phyloP scores from a whole-genome alignment of 2,797 vertebrate genomes.

The Brachyrhaphis roseni region DNA sequence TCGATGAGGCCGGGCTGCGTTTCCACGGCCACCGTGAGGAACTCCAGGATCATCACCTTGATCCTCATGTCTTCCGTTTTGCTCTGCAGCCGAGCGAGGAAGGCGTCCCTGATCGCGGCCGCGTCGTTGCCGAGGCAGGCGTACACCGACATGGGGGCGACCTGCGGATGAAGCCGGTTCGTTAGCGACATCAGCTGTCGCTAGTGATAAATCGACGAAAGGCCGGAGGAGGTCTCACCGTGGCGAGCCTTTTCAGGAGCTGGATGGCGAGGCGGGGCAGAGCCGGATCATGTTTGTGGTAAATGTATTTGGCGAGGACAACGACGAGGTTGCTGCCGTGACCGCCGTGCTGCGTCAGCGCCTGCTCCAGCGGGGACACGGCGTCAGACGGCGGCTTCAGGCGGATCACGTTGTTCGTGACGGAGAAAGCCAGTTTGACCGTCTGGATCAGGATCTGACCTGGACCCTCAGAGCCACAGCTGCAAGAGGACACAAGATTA shows the following conservation, averaged over 20 bases:
- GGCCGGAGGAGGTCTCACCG: conserved; percentile 69
- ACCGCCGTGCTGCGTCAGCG: conserved; percentile 94
- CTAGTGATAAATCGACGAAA: no score
- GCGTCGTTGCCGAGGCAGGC: conserved; percentile 95
- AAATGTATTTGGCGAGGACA: conserved; percentile 97
- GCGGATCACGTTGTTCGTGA: conserved; percentile 96
- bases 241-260: conserved; percentile 94
- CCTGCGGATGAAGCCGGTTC: conserved; percentile 74
- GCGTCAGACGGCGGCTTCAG: conserved; percentile 90
- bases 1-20: conserved; percentile 98
- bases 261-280: conserved; percentile 95
- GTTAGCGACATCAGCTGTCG: background rate
- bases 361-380: conserved; percentile 93
- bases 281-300: conserved; percentile 95
- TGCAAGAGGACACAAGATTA: conserved; percentile 43
- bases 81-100: conserved; percentile 93
- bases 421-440: conserved; percentile 94
- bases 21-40: conserved; percentile 96
- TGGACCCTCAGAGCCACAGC: conserved; percentile 90
- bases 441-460: conserved; percentile 97
- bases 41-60: conserved; percentile 98
- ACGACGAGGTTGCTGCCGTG: conserved; percentile 96
- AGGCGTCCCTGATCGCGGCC: conserved; percentile 93
- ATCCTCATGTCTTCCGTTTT: conserved; percentile 96
- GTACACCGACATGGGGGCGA: conserved; percentile 98